Conservation (phyloP, 2,113 vertebrate genomes). For the Hydrochoerus hydrochaeris region DNA sequence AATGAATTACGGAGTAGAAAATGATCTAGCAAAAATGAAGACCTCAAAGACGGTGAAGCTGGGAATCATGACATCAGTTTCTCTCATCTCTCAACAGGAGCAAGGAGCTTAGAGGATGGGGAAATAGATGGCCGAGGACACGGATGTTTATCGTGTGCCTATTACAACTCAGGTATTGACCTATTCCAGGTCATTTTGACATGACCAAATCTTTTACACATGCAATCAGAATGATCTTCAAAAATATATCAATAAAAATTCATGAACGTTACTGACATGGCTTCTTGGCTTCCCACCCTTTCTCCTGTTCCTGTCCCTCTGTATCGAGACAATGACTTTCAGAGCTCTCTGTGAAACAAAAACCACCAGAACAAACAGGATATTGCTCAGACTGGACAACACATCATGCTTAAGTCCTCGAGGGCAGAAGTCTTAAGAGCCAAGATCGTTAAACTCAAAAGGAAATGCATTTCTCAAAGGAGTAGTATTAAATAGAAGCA, state of each 20-base stretch:
- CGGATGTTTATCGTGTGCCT: neutral
- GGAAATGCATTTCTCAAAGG: neutral
- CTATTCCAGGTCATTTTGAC: neutral
- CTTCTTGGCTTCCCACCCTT: neutral
- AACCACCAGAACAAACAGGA: neutral
- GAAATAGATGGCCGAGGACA: neutral
- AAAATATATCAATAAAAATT: neutral
- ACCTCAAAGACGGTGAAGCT: neutral
- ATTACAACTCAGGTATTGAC: neutral
- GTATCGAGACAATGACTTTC: neutral
- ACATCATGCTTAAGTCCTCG: neutral
- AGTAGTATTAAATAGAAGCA: neutral
- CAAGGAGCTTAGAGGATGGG: neutral
- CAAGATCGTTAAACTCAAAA: neutral
- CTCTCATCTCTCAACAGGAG: neutral
- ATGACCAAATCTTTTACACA: neutral
- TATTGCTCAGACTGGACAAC: neutral
- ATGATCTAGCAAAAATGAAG: neutral
- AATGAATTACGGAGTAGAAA: neutral
- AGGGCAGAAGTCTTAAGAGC: neutral
- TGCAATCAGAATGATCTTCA: neutral
- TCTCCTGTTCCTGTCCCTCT: neutral
- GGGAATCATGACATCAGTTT: neutral
- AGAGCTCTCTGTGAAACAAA: neutral
- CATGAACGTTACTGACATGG: neutral